phyloP scores from a whole-genome alignment of 2,888 invertebrate genomes.

The Heteropelma amictum region DNA sequence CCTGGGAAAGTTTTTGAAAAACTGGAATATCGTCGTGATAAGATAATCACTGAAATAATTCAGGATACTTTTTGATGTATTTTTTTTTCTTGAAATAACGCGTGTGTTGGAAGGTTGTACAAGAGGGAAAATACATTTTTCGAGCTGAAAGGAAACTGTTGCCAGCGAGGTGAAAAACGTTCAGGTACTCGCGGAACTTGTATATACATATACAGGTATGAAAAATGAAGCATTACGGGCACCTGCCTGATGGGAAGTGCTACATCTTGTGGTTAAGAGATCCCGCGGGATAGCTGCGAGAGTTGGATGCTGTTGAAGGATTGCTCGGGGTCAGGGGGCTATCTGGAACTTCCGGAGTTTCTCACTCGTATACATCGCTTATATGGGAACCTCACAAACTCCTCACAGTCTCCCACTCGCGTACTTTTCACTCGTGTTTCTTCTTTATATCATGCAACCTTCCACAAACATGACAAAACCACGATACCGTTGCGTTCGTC shows the following conservation, averaged over 20 bases:
- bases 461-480: too few relatives aligned
- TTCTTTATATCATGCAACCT: not conserved
- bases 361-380: slow-evolving; percentile 41
- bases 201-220: slow-evolving; percentile 6
- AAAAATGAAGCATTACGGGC: slow-evolving; percentile 29
- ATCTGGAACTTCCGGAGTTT: slow-evolving; percentile 59
- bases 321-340: slow-evolving; percentile 76
- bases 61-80: too few relatives aligned
- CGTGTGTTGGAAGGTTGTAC: too few relatives aligned
- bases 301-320: slow-evolving; percentile 74
- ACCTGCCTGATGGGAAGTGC: slow-evolving; percentile 39
- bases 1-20: too few relatives aligned
- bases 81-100: too few relatives aligned
- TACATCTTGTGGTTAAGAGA: slow-evolving; percentile 71
- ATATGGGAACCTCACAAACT: slow-evolving; percentile 64
- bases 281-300: slow-evolving; percentile 71
- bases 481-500: too few relatives aligned
- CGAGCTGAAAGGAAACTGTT: too few relatives aligned
- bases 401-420: slow-evolving; percentile 60
- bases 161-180: too few relatives aligned
- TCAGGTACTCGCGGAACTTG: not conserved
- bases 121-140: too few relatives aligned
- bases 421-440: not conserved
- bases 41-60: too few relatives aligned
- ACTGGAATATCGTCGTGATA: too few relatives aligned